Percentiles rank a stretch among this genome's conserved stretches.
Evolutionary conservation across 2,888 invertebrate species (phyloP).

Genomic region (Plebejus melissa): DNA sequence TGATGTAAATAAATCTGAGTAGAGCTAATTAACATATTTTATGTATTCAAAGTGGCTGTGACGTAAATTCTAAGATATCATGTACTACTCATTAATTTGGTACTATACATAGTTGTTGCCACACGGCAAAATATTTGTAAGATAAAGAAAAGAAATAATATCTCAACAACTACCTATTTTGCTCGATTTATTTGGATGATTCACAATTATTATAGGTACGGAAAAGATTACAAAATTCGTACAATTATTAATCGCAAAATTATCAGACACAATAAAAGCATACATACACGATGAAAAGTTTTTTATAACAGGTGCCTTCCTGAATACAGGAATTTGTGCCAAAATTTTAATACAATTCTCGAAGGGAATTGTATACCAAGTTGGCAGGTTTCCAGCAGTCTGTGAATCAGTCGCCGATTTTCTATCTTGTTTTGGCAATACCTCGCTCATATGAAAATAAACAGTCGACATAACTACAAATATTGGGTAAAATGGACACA

Average conservation of each 20-base stretch:
- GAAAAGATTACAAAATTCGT: neutral
- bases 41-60: slow-evolving; percentile 2
- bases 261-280: slow-evolving; percentile 9
- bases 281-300: slow-evolving; percentile 10
- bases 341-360: slow-evolving; percentile 59
- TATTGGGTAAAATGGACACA: slow-evolving; percentile 25
- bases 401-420: slow-evolving; percentile 62
- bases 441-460: slow-evolving; percentile 33
- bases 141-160: neutral
- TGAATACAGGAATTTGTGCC: slow-evolving; percentile 64
- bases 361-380: slow-evolving; percentile 54
- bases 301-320: slow-evolving; percentile 56
- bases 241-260: neutral
- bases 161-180: too few species aligned
- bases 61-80: neutral
- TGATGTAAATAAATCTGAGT: neutral
- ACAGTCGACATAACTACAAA: slow-evolving; percentile 32
- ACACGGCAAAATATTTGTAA: neutral
- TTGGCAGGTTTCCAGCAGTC: slow-evolving; percentile 67
- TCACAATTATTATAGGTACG: neutral
- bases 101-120: neutral
- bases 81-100: neutral
- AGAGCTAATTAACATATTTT: neutral
- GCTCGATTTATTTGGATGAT: neutral
- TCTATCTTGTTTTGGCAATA: slow-evolving; percentile 64